phyloP scores from a whole-genome alignment of 2,113 vertebrate genomes.

The Lagenorhynchus albirostris region DNA sequence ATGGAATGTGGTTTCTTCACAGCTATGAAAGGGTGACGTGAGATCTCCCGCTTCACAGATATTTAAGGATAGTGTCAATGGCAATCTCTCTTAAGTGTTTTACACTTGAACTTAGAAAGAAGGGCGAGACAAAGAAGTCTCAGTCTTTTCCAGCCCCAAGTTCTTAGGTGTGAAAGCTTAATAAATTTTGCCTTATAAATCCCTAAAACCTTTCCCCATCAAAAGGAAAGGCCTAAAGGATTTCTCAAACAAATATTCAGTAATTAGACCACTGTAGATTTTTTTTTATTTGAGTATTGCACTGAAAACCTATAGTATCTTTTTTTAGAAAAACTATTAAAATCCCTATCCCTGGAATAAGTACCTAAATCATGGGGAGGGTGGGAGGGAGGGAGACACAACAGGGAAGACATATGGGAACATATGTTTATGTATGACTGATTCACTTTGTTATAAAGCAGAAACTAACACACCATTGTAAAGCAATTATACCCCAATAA shows the following conservation, averaged over 20 bases:
- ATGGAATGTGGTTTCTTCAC: neutral
- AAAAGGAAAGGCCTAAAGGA: neutral
- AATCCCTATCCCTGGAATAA: neutral
- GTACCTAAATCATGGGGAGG: neutral
- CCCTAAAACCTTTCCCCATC: neutral
- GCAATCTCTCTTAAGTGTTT: neutral
- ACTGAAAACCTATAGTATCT: neutral
- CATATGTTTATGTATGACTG: no score
- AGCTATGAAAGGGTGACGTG: neutral
- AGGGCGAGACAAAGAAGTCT: neutral
- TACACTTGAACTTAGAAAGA: neutral
- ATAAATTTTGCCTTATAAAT: neutral
- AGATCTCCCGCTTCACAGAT: neutral
- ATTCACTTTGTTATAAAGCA: no score
- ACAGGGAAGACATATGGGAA: no score
- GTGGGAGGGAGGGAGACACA: no score
- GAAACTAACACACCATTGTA: no score
- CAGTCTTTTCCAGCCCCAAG: neutral
- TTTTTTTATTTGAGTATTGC: neutral
- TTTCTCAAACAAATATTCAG: neutral
- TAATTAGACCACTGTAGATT: neutral
- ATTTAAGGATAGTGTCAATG: neutral
- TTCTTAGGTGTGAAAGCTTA: neutral
- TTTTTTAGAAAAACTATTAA: neutral
- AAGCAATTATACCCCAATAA: no score